A percentile compares a stretch with the other conserved stretches of the same genome.
phyloP scores from a whole-genome alignment of 2,797 vertebrate genomes.

The Chrosomus eos region DNA sequence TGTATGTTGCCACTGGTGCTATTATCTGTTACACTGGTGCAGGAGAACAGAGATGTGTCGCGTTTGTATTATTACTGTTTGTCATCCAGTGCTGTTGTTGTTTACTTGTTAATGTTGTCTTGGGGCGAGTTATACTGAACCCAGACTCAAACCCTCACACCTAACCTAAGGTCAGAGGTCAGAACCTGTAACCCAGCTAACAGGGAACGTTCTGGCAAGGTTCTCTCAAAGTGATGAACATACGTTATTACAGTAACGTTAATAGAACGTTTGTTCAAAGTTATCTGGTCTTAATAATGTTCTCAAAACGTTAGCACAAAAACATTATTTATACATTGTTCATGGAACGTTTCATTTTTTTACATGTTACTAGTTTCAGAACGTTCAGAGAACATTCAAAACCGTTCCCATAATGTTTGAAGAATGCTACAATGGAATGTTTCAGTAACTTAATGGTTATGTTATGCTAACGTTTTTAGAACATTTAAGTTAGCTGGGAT shows the following conservation, averaged over 20 bases:
- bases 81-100: slow-evolving; percentile 36
- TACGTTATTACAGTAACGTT: background rate
- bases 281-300: background rate
- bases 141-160: background rate
- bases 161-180: slow-evolving; percentile 38
- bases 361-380: background rate
- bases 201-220: background rate
- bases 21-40: slow-evolving; percentile 74
- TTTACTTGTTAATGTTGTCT: slow-evolving; percentile 67
- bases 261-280: background rate
- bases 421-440: background rate
- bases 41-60: slow-evolving; percentile 49
- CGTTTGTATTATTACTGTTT: slow-evolving; percentile 50
- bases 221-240: background rate
- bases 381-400: background rate
- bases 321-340: background rate
- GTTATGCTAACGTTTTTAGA: background rate
- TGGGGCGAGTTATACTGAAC: slow-evolving; percentile 61
- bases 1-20: slow-evolving; percentile 79
- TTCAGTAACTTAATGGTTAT: background rate
- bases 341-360: background rate
- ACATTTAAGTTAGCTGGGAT: background rate
- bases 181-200: background rate
- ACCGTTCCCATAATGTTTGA: background rate
- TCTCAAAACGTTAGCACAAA: background rate